A percentile compares a stretch with the other conserved stretches of the same genome.
Conservation (phyloP, 2,888 invertebrate genomes). For the Amiota mariae region DNA sequence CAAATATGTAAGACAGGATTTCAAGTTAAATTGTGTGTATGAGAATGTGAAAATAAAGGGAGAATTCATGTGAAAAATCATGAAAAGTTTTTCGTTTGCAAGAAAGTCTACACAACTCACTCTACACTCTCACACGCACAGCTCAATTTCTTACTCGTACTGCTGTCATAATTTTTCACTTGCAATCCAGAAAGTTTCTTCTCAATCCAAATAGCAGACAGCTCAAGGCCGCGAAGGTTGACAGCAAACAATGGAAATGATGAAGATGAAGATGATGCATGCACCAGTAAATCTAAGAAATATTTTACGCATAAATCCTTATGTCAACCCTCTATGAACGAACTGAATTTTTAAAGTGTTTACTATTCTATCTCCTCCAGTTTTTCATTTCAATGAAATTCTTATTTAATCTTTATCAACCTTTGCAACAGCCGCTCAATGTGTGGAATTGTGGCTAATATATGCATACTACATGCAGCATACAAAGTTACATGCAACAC, state of each 20-base stretch:
- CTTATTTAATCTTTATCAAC: neutral
- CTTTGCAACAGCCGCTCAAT: neutral
- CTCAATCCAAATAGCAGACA: no score
- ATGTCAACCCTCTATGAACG: neutral
- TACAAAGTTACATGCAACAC: neutral
- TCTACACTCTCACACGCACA: constrained; percentile 5
- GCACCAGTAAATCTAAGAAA: constrained; percentile 7
- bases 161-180: constrained; percentile 24
- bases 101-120: neutral
- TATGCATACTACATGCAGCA: constrained; percentile 10
- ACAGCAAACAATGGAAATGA: neutral
- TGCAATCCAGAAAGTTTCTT: neutral
- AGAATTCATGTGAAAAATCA: neutral
- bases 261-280: neutral
- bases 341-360: neutral
- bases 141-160: neutral
- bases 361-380: neutral
- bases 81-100: constrained; percentile 1
- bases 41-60: neutral
- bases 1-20: constrained; percentile 24
- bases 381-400: neutral
- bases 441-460: constrained; percentile 8
- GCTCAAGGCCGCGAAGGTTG: neutral
- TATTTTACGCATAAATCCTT: constrained; percentile 16
- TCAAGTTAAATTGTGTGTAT: constrained; percentile 51